Percentiles rank a stretch among this genome's conserved stretches.
Evolutionary conservation across 2,113 vertebrate genomes (phyloP).

Genomic region (Dipodomys ordii): DNA sequence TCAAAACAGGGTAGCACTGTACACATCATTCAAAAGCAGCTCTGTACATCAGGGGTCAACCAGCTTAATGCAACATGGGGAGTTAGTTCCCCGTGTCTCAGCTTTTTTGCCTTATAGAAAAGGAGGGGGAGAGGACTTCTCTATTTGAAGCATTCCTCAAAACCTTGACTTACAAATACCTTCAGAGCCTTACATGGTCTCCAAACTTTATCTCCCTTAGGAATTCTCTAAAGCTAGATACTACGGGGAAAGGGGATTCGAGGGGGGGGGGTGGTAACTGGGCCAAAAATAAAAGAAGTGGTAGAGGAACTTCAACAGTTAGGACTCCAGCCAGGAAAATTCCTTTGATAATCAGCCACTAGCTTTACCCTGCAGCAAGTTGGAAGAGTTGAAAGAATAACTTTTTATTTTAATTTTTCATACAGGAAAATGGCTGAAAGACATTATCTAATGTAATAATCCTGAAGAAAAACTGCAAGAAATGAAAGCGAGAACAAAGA

Average conservation of each 20-base stretch:
- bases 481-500: slow-evolving; percentile 64
- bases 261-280: not conserved
- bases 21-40: not conserved
- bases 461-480: slow-evolving; percentile 24
- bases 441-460: slow-evolving; percentile 43
- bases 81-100: not conserved
- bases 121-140: not conserved
- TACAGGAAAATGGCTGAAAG: slow-evolving; percentile 31
- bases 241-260: too few relatives aligned
- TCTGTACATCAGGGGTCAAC: not conserved
- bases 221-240: slow-evolving; percentile 52
- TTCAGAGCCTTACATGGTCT: not conserved
- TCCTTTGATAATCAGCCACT: slow-evolving; percentile 50
- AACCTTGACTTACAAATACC: slow-evolving; percentile 13
- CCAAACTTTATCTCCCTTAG: slow-evolving; percentile 20
- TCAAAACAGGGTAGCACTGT: not conserved
- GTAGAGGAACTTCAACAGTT: slow-evolving; percentile 14
- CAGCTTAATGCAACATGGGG: not conserved
- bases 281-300: slow-evolving; percentile 61
- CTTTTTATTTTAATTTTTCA: slow-evolving; percentile 45
- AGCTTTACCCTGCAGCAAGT: slow-evolving; percentile 42
- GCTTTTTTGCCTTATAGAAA: not conserved
- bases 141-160: slow-evolving; percentile 3
- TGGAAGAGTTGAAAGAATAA: slow-evolving; percentile 49
- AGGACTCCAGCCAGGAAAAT: slow-evolving; percentile 66